Conservation (phyloP, 1,140 invertebrate species). For the Laodelphax striatellus region DNA sequence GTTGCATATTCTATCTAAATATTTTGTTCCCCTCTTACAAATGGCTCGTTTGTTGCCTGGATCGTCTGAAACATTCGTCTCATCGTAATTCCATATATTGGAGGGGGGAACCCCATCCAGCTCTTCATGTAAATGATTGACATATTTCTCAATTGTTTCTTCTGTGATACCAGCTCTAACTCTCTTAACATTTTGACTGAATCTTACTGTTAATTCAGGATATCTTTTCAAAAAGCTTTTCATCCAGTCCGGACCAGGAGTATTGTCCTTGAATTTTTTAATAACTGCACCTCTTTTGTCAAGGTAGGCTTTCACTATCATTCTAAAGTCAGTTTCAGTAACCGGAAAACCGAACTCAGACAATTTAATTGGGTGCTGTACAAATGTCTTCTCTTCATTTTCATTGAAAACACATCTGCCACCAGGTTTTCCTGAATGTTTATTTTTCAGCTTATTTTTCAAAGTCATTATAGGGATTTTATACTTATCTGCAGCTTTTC, state of each 20-base stretch:
- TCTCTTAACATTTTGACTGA: slow-evolving; percentile 25
- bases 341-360: background rate
- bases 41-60: slow-evolving; percentile 23
- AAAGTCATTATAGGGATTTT: background rate
- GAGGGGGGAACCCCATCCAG: slow-evolving; percentile 26
- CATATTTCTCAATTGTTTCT: slow-evolving; percentile 20
- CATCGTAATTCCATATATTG: slow-evolving; percentile 34
- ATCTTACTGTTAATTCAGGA: slow-evolving; percentile 17
- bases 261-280: slow-evolving; percentile 23
- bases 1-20: slow-evolving; percentile 16
- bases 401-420: background rate
- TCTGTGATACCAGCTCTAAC: slow-evolving; percentile 16
- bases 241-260: slow-evolving; percentile 24
- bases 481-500: background rate
- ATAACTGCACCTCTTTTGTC: background rate
- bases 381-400: slow-evolving; percentile 2
- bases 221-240: slow-evolving; percentile 24
- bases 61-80: slow-evolving; percentile 32
- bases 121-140: slow-evolving; percentile 23
- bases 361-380: background rate
- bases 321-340: too few species aligned
- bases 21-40: slow-evolving; percentile 9
- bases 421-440: background rate
- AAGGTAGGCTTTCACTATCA: too few species aligned
- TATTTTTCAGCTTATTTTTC: background rate